phyloP scores from a whole-genome alignment of 2,797 vertebrate genomes.

The Telmatherina bonti region DNA sequence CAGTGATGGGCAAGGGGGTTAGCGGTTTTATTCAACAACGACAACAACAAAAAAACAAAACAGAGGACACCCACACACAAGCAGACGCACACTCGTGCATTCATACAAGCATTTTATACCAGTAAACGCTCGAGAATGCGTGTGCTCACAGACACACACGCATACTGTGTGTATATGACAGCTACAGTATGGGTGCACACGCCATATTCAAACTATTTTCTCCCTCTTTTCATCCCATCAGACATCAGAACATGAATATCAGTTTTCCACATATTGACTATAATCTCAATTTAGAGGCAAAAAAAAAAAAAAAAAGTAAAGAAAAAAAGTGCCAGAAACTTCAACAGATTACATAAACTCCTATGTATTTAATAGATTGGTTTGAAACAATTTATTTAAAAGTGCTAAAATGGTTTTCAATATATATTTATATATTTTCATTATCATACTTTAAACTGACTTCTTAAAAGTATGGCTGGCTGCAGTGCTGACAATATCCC shows the following conservation, averaged over 20 bases:
- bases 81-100: slow-evolving; percentile 36
- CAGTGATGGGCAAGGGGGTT: slow-evolving; percentile 84
- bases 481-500: not conserved
- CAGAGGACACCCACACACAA: slow-evolving; percentile 38
- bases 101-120: slow-evolving; percentile 34
- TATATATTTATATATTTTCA: not conserved
- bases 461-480: slow-evolving; percentile 6
- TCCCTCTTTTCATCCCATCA: slow-evolving; percentile 14
- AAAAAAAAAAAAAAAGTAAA: slow-evolving; percentile 26
- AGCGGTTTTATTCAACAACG: slow-evolving; percentile 71
- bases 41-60: slow-evolving; percentile 33
- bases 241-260: slow-evolving; percentile 37
- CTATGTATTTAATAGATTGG: slow-evolving; percentile 29
- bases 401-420: slow-evolving; percentile 55
- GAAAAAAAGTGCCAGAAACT: slow-evolving; percentile 8
- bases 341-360: slow-evolving; percentile 27
- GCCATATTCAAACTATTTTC: slow-evolving; percentile 31
- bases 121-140: slow-evolving; percentile 57
- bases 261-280: slow-evolving; percentile 22
- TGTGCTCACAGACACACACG: slow-evolving; percentile 47
- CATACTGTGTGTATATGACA: slow-evolving; percentile 33
- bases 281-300: slow-evolving; percentile 48
- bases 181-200: slow-evolving; percentile 60
- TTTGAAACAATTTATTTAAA: slow-evolving; percentile 56
- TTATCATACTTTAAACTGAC: slow-evolving; percentile 10